phyloP scores from a whole-genome alignment of 2,888 invertebrate species.

The Stenurella melanura region DNA sequence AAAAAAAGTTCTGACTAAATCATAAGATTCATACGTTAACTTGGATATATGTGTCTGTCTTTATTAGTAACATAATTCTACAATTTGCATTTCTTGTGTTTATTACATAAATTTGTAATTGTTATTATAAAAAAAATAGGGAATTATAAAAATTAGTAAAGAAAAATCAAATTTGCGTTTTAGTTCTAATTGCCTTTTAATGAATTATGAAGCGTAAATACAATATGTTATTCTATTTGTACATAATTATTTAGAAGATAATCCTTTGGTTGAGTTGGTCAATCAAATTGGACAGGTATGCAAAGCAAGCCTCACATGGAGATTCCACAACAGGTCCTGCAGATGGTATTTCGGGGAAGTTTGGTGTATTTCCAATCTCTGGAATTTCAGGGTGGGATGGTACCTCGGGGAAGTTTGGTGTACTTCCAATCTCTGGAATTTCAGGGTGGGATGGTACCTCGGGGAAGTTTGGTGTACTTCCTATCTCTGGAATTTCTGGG shows the following conservation, averaged over 20 bases:
- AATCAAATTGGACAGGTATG: constrained; percentile 27
- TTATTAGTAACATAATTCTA: too few relatives aligned
- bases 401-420: constrained; percentile 18
- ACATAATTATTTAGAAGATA: constrained; percentile 10
- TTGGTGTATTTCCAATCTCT: constrained; percentile 14
- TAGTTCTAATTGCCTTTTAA: neutral
- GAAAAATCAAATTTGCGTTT: neutral
- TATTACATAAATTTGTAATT: too few relatives aligned
- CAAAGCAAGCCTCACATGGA: constrained; percentile 36
- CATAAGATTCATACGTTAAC: too few relatives aligned
- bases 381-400: neutral
- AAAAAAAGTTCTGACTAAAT: too few relatives aligned
- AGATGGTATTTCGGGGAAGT: constrained; percentile 14
- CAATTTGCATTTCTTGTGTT: too few relatives aligned
- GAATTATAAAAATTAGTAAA: neutral
- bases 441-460: neutral
- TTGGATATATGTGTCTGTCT: too few relatives aligned
- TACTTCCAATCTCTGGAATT: constrained; percentile 7
- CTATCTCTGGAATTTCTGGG: neutral
- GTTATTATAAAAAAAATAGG: too few relatives aligned
- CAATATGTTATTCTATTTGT: neutral
- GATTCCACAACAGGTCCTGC: neutral
- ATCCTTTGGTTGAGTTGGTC: constrained; percentile 16
- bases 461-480: constrained; percentile 10
- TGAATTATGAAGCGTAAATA: neutral